Base-by-base conservation (phyloP, 2,888 invertebrate species). In the Laothoe populi region DNA sequence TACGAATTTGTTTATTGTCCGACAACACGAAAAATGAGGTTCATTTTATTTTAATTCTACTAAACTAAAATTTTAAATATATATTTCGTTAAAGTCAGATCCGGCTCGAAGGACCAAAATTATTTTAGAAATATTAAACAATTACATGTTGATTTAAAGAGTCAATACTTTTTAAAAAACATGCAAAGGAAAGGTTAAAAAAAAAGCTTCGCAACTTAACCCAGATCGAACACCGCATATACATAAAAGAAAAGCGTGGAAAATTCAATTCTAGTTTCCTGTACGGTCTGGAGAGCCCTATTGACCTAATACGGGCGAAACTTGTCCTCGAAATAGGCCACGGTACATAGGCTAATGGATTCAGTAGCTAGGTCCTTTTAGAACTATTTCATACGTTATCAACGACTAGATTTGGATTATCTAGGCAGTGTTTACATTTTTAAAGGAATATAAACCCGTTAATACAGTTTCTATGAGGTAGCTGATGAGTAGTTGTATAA, bases 271-370 rank as follows among this genome's bases (percentile, higher is more conserved):
- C 35, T 53, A 53, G 31, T 31, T 53, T 53, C 31, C 19, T 53
- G 21, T 35, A 53, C 53, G 21, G 35, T 10, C 53, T 35, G 53
- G 16, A 31, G 31, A 31, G 31, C 19, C 53, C 53, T 53, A 53
- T 53, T 53, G 53, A 53, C 53, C 53, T 16, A 53, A 35, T 35
- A 53, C 53, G 31, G 53, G n/a, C n/a, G 48, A 48, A 53, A 23
- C 24, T 46, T 24, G 53, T n/a, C 1, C 7, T 16, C 45, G 45
- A 59, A 26, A 7, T 59, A 59, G 59, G 59, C 31, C 45, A 59
- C 45, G 26, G 59, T 16, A 45, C 13, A 11, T 2, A n/a, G 26
- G 16, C 45, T 59, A 59, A 59, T 45, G 59, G 31, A 31, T 31
- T 44, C 31, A 24, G 16, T 19, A 19, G 19, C 35, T 53, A 53